Percentiles rank a stretch among this genome's conserved stretches.
These are phyloP conservation scores for Sphyrna mokarran DNA, from an alignment of 2,113 vertebrate species.

Conservation along the genomic window DNA sequence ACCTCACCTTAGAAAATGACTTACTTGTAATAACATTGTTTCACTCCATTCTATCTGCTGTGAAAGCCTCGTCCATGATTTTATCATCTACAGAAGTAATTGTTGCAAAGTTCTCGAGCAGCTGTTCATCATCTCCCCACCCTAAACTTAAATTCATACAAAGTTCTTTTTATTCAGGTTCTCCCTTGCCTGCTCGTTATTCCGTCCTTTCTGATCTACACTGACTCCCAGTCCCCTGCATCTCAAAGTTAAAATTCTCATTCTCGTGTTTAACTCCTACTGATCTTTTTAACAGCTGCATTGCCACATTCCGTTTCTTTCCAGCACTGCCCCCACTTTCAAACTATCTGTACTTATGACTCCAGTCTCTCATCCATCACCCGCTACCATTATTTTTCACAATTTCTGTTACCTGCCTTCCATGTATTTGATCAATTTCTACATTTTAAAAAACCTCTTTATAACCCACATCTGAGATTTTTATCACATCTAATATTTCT, in stretches of 20 bases:
- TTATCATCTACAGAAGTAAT: background rate
- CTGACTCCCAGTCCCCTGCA: background rate
- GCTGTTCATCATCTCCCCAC: too few species aligned
- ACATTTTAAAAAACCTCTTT: background rate
- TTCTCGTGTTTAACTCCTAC: background rate
- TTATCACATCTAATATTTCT: background rate
- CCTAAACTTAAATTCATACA: too few species aligned
- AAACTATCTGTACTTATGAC: background rate
- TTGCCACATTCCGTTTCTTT: background rate
- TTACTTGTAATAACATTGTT: background rate
- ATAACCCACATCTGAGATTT: background rate
- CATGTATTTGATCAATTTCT: background rate
- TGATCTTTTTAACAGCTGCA: background rate
- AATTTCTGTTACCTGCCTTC: background rate
- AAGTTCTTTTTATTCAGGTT: too few species aligned
- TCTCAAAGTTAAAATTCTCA: slow-evolving; percentile 15
- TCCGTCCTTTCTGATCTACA: too few species aligned
- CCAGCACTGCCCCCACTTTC: background rate
- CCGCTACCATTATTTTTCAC: background rate
- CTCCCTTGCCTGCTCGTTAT: too few species aligned
- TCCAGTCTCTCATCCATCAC: background rate
- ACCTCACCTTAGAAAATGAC: background rate
- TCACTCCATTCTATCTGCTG: background rate
- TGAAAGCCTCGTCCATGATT: background rate
- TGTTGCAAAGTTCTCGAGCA: too few species aligned